phyloP scores from a whole-genome alignment of 2,888 invertebrate genomes.

The Hydraecia micacea region DNA sequence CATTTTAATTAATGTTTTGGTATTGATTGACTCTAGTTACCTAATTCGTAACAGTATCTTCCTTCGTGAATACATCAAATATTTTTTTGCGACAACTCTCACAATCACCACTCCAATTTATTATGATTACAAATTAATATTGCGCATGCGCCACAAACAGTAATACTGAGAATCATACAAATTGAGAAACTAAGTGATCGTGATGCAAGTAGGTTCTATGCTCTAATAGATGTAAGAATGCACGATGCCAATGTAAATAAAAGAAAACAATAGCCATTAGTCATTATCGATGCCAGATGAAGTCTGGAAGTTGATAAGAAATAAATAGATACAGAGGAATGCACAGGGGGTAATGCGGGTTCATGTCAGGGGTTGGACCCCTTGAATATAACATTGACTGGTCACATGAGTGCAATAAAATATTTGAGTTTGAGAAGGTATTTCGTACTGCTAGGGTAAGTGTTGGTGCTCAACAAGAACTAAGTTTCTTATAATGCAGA shows the following conservation, averaged over 20 bases:
- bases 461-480: not conserved
- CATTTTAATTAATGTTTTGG: not conserved
- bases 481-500: not conserved
- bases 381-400: not conserved
- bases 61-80: not conserved
- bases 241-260: conserved; percentile 60
- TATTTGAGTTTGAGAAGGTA: not conserved
- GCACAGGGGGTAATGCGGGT: not conserved
- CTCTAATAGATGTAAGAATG: conserved; percentile 67
- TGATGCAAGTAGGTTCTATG: conserved; percentile 72
- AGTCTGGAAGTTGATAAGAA: not conserved
- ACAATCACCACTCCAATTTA: conserved; percentile 17
- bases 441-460: not conserved
- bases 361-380: not conserved
- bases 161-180: conserved; percentile 56
- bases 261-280: conserved; percentile 58
- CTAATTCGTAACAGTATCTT: not conserved
- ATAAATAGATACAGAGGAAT: not conserved
- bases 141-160: conserved; percentile 23
- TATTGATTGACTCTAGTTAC: not conserved
- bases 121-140: conserved; percentile 44
- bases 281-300: conserved; percentile 28
- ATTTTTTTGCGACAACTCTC: conserved; percentile 39
- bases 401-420: not conserved
- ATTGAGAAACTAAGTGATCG: conserved; percentile 67